phyloP scores from a whole-genome alignment of 2,113 vertebrate species.

The Pedetes capensis region DNA sequence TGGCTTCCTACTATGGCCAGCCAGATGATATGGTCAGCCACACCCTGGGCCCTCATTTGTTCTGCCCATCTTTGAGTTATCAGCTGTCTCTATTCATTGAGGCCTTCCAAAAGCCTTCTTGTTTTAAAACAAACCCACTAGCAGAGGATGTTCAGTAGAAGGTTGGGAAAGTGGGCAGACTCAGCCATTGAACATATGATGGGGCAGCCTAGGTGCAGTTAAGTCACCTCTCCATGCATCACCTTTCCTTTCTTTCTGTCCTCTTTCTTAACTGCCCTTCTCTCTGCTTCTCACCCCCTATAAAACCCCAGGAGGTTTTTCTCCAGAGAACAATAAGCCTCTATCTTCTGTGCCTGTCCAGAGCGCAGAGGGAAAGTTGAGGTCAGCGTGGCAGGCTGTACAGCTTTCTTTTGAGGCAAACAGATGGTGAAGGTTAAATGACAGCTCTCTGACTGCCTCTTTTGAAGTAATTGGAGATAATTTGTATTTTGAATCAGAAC shows the following conservation, averaged over 20 bases:
- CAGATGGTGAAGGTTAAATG: conserved; percentile 99
- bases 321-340: conserved; percentile 80
- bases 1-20: background rate
- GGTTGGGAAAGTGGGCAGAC: background rate
- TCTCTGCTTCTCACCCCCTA: background rate
- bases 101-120: background rate
- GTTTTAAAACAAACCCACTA: conserved; percentile 7
- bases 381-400: conserved; percentile 89
- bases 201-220: conserved; percentile 25
- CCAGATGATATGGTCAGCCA: background rate
- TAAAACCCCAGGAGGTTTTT: conserved; percentile 13
- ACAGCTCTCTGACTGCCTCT: conserved; percentile 95
- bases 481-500: conserved; percentile 95
- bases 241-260: conserved; percentile 33
- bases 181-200: conserved; percentile 18
- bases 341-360: conserved; percentile 72
- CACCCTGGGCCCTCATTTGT: fast-evolving
- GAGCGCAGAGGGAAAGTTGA: conserved; percentile 83
- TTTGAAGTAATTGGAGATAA: conserved; percentile 98
- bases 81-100: background rate
- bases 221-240: conserved; percentile 59
- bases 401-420: conserved; percentile 92
- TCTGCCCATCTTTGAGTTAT: background rate
- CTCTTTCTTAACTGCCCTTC: conserved; percentile 11
- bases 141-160: background rate